Percentiles rank a stretch among this genome's conserved stretches.
phyloP scores from a whole-genome alignment of 2,888 invertebrate species.

The Mythimna loreyi region DNA sequence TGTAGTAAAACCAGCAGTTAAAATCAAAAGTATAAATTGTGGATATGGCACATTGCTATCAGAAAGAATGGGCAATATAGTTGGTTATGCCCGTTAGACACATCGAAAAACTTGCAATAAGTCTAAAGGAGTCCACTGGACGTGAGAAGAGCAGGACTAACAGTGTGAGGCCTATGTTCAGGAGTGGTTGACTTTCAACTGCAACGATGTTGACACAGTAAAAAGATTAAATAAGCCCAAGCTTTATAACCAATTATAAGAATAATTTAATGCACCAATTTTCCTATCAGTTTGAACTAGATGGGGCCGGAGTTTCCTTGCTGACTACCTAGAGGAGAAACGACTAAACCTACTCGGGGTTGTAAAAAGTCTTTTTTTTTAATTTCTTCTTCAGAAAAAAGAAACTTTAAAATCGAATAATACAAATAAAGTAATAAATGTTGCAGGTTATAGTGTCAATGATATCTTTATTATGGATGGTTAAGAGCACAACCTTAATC shows the following conservation, averaged over 20 bases:
- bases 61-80: no score
- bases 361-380: no score
- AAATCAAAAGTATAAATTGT: neutral
- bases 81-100: no score
- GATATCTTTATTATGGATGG: constrained; percentile 3
- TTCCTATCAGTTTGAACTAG: no score
- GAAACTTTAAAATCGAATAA: neutral
- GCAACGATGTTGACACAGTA: neutral
- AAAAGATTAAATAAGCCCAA: neutral
- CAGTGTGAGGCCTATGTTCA: neutral
- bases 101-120: neutral
- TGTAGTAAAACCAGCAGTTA: neutral
- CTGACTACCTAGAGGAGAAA: no score
- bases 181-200: neutral
- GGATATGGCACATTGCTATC: no score
- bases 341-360: no score
- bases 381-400: no score
- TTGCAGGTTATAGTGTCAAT: constrained; percentile 6
- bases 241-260: no score
- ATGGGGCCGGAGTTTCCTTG: no score
- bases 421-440: neutral
- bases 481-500: constrained; percentile 3
- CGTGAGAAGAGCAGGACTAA: neutral
- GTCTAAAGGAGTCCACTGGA: neutral
- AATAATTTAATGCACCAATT: no score